Conservation (phyloP, 2,113 vertebrate species). For the Eulacestoma nigropectus region DNA sequence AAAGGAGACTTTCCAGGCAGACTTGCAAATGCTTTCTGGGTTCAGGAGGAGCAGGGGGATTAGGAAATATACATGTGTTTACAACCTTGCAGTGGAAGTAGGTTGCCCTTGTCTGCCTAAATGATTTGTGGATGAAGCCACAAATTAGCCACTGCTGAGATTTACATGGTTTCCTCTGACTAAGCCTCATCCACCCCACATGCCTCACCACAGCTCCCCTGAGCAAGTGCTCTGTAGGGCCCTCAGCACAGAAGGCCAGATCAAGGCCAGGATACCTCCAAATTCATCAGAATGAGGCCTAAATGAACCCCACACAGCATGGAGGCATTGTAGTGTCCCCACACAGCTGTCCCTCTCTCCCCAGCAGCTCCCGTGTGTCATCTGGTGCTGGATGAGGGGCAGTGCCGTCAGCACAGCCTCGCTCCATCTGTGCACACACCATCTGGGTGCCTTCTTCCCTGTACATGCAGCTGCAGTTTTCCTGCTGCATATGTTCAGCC, state of each 20-base stretch:
- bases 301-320: not conserved
- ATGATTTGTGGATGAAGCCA: not conserved
- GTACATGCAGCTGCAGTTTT: not conserved
- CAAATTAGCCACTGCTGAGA: not conserved
- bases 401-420: not conserved
- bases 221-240: fast-evolving
- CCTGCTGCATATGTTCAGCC: not conserved
- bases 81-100: not conserved
- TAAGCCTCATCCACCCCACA: fast-evolving
- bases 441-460: not conserved
- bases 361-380: fast-evolving
- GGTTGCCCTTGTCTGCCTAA: not conserved
- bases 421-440: not conserved
- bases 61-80: not conserved
- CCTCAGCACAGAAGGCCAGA: not conserved
- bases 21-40: not conserved
- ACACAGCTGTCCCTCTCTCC: not conserved
- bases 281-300: not conserved
- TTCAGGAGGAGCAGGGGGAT: not conserved
- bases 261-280: not conserved
- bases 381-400: not conserved
- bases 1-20: not conserved
- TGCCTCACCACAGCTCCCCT: not conserved
- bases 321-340: not conserved
- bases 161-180: not conserved